Percentiles rank a stretch among this genome's conserved stretches.
Conservation (phyloP, 2,113 vertebrate genomes). For the Alethe castanea region DNA sequence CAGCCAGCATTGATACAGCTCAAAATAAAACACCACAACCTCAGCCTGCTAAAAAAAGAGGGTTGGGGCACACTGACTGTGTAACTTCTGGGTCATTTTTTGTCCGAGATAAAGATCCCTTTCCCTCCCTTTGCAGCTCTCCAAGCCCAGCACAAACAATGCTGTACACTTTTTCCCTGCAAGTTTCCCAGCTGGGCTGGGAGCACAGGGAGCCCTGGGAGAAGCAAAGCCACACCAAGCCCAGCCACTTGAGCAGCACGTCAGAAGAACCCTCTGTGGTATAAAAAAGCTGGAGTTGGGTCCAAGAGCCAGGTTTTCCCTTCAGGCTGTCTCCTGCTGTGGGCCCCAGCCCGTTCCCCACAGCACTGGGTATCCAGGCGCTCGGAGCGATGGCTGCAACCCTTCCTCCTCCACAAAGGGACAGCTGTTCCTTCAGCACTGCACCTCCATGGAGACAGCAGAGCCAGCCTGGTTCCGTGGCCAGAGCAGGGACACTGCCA, state of each 20-base stretch:
- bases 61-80: accelerated
- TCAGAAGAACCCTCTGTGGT: neutral
- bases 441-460: neutral
- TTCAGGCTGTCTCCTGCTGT: neutral
- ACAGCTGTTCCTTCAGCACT: neutral
- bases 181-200: neutral
- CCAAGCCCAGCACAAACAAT: neutral
- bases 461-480: neutral
- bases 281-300: neutral
- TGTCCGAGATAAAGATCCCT: neutral
- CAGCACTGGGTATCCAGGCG: accelerated
- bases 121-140: neutral
- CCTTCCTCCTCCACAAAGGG: neutral
- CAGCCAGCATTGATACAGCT: neutral
- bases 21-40: neutral
- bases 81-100: neutral
- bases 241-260: neutral
- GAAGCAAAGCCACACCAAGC: neutral
- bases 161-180: neutral
- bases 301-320: neutral
- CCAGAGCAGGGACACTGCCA: neutral
- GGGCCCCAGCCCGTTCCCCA: neutral
- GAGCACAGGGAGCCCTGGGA: neutral
- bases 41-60: neutral
- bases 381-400: neutral